Evolutionary conservation across 1,140 invertebrate genomes (phyloP), one percentile per base, ranked within the genome.

Genomic region (Helicoverpa zea): DNA sequence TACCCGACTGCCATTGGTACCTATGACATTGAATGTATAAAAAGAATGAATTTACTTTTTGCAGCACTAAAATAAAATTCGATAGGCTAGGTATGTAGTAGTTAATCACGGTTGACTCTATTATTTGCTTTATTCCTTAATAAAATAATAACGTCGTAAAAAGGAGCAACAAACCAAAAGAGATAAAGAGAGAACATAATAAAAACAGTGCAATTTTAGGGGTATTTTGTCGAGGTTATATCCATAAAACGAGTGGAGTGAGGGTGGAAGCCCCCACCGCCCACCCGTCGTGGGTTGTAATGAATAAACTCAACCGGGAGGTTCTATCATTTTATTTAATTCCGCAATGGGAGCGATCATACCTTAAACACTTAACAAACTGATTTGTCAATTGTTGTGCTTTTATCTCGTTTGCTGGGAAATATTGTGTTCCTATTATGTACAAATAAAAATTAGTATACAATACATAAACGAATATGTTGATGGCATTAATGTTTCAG

Each of bases 201-300:
- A 94, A 95, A 95, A 95, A 94, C 92, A 95, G 89, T 94, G 92
- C 93, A 95, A 95, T 95, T 95, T 94, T 94, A 94, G 92, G 92
- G 92, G 92, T 93, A 94, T 94, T 94, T 93, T 95, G 94, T 94
- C 92, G 94, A 94, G 94, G 94, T 95, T 95, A 94, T 95, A 94
- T 93, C 92, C 91, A 95, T 95, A 95, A 94, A 94, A 86, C 88
- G 91, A 92, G 89, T 88, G 87, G 89, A 88, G 88, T 74, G 87
- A 87, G 87, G 88, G 80, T 83, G 87, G 85, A 59, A 70, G 72
- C 81, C 83, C 83, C 81, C 86, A 83, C 73, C 83, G 80, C 74
- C 84, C 82, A 70, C 83, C 56, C 83, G 89, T 86, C 86, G 89
- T 87, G 88, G 88, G 81, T 90, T 90, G 91, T 93, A 94, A 95